Conservation (phyloP, 2,888 invertebrate genomes). For the Apodemia hepburni region DNA sequence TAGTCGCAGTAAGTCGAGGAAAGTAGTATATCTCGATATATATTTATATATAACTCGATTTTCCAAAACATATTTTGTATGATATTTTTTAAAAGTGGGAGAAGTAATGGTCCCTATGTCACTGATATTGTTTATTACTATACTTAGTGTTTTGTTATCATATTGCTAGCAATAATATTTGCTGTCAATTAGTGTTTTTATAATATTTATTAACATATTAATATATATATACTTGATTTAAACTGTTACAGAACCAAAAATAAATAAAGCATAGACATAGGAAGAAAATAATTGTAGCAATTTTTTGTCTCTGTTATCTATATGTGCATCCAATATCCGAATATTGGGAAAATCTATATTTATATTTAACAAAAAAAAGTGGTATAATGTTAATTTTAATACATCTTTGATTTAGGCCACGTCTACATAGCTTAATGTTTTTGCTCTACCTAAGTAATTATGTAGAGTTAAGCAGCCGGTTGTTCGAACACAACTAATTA, state of each 20-base stretch:
- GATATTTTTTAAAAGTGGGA: background rate
- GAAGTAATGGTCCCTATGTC: too few relatives aligned
- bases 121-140: background rate
- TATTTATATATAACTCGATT: background rate
- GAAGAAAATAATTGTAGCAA: background rate
- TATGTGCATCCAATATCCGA: too few relatives aligned
- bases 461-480: constrained; percentile 47
- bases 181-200: background rate
- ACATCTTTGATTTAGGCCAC: background rate
- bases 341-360: background rate
- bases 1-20: too few relatives aligned
- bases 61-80: background rate
- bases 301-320: background rate
- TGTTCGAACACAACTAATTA: constrained; percentile 69
- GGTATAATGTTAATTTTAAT: background rate
- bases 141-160: background rate
- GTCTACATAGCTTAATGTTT: background rate
- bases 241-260: background rate
- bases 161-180: background rate
- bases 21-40: too few relatives aligned
- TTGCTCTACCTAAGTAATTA: background rate
- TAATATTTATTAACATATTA: background rate
- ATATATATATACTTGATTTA: too few relatives aligned
- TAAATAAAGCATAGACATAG: background rate
- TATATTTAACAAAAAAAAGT: background rate